Percentiles rank a stretch among this genome's conserved stretches.
phyloP scores from a whole-genome alignment of 2,113 vertebrate species.

The Aldabrachelys gigantea region DNA sequence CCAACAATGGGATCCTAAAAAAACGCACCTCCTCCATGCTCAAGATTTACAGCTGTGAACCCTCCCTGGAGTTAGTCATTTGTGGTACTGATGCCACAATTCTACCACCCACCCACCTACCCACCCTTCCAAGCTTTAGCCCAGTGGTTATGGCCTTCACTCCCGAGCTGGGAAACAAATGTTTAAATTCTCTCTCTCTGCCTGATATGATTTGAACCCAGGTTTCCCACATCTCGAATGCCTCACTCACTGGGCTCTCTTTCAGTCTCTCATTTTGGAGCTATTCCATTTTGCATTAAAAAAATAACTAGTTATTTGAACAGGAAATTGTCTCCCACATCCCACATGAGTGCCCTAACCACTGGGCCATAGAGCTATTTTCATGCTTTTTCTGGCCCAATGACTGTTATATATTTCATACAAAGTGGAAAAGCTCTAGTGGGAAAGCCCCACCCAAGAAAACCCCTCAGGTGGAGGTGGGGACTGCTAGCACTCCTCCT shows the following conservation, averaged over 20 bases:
- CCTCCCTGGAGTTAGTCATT: not conserved
- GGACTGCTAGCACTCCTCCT: not conserved
- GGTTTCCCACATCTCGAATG: not conserved
- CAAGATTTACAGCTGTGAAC: not conserved
- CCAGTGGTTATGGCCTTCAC: not conserved
- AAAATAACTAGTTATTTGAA: not conserved
- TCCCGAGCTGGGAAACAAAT: not conserved
- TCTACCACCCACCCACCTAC: not conserved
- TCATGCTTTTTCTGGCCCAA: not conserved
- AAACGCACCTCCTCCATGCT: not conserved
- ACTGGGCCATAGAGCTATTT: not conserved
- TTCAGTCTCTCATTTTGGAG: not conserved
- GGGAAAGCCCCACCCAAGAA: not conserved
- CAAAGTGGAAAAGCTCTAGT: not conserved
- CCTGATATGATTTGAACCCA: not conserved
- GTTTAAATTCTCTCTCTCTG: not conserved
- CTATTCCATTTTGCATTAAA: not conserved
- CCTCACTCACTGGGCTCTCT: not conserved
- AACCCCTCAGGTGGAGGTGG: no score
- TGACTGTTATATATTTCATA: not conserved
- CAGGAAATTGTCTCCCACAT: not conserved
- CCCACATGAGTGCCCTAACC: not conserved
- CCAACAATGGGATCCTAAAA: not conserved
- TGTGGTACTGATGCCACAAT: not conserved
- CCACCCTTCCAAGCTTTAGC: not conserved